phyloP scores from a whole-genome alignment of 2,113 vertebrate genomes.

The Hucho hucho region DNA sequence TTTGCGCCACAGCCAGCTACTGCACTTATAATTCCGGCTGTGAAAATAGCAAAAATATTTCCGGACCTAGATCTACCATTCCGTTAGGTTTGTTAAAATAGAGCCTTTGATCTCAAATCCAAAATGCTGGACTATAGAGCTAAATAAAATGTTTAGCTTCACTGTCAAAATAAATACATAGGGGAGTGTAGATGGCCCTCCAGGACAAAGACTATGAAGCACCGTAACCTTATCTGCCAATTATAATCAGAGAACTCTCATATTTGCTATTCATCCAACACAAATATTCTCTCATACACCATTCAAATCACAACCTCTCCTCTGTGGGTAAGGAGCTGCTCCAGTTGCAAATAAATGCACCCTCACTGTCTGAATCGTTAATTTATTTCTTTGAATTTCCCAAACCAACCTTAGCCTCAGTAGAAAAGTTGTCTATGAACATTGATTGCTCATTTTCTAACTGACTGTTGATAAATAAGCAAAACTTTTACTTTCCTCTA shows the following conservation, averaged over 20 bases:
- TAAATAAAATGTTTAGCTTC: no score
- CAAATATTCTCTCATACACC: slow-evolving; percentile 32
- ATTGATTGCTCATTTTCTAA: slow-evolving; percentile 27
- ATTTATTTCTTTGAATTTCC: slow-evolving; percentile 41
- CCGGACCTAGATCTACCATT: no score
- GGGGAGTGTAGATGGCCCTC: no score
- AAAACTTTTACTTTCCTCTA: background rate
- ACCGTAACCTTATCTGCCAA: background rate
- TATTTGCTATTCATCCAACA: slow-evolving; percentile 13
- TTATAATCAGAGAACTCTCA: background rate
- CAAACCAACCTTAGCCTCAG: slow-evolving; percentile 35
- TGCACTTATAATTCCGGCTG: no score
- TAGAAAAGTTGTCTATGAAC: slow-evolving; percentile 23
- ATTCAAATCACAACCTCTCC: slow-evolving; percentile 31
- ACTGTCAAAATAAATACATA: no score
- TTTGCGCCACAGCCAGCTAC: no score
- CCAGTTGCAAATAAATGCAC: slow-evolving; percentile 12
- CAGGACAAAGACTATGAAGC: no score
- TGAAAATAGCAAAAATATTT: no score
- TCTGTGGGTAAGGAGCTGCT: slow-evolving; percentile 15
- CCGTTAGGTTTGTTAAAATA: no score
- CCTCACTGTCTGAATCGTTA: slow-evolving; percentile 25
- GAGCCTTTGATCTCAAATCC: no score
- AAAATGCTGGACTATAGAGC: no score
- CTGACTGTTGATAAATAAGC: background rate